Evolutionary conservation across 2,888 invertebrate genomes (phyloP).

Genomic region (Melitaea athalia): DNA sequence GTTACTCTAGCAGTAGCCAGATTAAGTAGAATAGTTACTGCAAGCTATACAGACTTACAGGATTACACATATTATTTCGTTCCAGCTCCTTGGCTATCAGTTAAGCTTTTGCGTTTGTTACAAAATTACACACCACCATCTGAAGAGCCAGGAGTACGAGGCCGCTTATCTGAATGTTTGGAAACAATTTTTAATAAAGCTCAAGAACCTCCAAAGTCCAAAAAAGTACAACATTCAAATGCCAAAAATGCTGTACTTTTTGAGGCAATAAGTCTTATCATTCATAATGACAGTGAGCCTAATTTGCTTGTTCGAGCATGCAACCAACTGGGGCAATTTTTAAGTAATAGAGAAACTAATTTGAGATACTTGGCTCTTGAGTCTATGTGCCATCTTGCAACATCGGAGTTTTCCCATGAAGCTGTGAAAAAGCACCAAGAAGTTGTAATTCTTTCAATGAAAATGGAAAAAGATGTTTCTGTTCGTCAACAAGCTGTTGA

Average conservation of each 20-base stretch:
- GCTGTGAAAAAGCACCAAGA: slow-evolving; percentile 99
- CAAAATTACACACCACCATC: slow-evolving; percentile 99
- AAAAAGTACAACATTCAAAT: slow-evolving; percentile 99
- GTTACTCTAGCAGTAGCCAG: slow-evolving; percentile 98
- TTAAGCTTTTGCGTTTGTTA: slow-evolving; percentile 95
- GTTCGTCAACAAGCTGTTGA: slow-evolving; percentile 99
- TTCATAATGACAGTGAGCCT: slow-evolving; percentile 99
- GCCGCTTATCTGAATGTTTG: slow-evolving; percentile 97
- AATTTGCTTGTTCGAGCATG: slow-evolving; percentile 98
- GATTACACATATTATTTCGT: slow-evolving; percentile 99
- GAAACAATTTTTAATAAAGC: slow-evolving; percentile 99
- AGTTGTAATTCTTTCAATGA: slow-evolving; percentile 99
- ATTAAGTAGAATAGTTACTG: slow-evolving; percentile 98
- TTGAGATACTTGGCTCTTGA: slow-evolving; percentile 98
- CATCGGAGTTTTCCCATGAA: slow-evolving; percentile 99
- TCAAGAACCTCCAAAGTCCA: slow-evolving; percentile 99
- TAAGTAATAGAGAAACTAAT: slow-evolving; percentile 98
- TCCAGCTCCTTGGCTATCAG: slow-evolving; percentile 99
- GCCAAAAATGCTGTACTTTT: slow-evolving; percentile 99
- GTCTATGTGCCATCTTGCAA: slow-evolving; percentile 99
- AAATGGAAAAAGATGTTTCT: slow-evolving; percentile 99
- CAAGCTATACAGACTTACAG: slow-evolving; percentile 99
- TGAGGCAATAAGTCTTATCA: slow-evolving; percentile 99
- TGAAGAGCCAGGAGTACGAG: slow-evolving; percentile 96
- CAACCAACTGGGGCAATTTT: slow-evolving; percentile 99